phyloP scores from a whole-genome alignment of 2,797 vertebrate species.

The Aythya fuligula region DNA sequence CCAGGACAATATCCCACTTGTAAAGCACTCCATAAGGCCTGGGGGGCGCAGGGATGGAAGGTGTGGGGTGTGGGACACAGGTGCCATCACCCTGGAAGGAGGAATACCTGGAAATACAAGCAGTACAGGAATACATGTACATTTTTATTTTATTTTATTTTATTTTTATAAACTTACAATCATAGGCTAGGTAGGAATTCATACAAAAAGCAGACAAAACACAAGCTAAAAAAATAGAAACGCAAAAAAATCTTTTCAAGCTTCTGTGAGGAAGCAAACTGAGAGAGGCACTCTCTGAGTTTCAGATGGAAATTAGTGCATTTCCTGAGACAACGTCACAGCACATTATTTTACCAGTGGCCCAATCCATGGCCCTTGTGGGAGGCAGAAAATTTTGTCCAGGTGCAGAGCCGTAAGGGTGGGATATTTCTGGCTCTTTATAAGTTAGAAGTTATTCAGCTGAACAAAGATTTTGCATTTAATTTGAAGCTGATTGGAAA shows the following conservation, averaged over 20 bases:
- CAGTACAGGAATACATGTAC: fast-evolving
- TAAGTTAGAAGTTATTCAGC: slow-evolving; percentile 14
- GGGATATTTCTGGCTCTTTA: slow-evolving; percentile 19
- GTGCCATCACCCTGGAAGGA: background rate
- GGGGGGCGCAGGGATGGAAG: background rate
- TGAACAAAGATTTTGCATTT: slow-evolving; percentile 58
- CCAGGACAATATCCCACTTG: background rate
- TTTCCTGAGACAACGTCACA: background rate
- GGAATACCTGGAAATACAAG: background rate
- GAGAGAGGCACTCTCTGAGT: background rate
- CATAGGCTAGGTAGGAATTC: background rate
- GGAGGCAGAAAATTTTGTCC: background rate
- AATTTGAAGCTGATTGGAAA: slow-evolving; percentile 60
- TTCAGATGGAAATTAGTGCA: background rate
- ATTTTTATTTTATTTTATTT: background rate
- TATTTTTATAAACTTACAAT: background rate
- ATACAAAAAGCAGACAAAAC: background rate
- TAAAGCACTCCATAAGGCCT: background rate
- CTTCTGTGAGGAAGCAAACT: background rate
- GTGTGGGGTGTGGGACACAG: background rate
- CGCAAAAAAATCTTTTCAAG: background rate
- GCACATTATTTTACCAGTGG: background rate
- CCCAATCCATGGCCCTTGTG: background rate
- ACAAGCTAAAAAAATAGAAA: background rate
- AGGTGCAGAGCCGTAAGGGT: background rate